phyloP scores from a whole-genome alignment of 2,797 vertebrate genomes.

The Cyclopterus lumpus region DNA sequence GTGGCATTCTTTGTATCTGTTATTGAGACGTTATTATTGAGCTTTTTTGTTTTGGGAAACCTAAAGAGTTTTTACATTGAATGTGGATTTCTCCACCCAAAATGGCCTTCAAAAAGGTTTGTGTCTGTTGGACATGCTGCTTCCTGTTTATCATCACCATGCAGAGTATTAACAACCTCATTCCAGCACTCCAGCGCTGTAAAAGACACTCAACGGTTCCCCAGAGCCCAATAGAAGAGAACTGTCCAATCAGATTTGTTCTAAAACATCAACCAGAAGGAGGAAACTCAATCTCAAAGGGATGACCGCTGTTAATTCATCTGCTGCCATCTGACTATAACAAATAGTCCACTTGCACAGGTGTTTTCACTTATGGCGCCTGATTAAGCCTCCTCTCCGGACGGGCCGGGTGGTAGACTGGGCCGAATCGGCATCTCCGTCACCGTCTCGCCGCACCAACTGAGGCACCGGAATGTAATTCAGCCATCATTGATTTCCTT shows the following conservation, averaged over 20 bases:
- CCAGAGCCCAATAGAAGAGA: background rate
- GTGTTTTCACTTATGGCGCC: background rate
- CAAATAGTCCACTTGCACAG: background rate
- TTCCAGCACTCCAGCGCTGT: conserved; percentile 15
- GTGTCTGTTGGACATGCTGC: conserved; percentile 8
- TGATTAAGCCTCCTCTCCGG: background rate
- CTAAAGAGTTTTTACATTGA: conserved; percentile 3
- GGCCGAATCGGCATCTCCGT: background rate
- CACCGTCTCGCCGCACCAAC: background rate
- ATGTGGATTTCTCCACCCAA: conserved; percentile 32
- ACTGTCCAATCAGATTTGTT: background rate
- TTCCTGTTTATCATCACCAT: conserved; percentile 51
- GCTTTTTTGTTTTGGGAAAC: background rate
- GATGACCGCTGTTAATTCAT: background rate
- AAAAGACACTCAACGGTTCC: background rate
- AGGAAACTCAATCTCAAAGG: background rate
- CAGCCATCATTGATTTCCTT: background rate
- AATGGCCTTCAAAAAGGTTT: conserved; percentile 30
- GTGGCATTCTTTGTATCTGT: background rate
- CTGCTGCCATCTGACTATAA: background rate
- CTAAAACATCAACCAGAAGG: background rate
- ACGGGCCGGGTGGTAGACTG: too few relatives aligned
- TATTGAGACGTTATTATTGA: background rate
- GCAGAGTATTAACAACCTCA: conserved; percentile 33
- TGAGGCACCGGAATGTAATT: background rate